These are phyloP conservation scores for Hyposoter didymator DNA, from an alignment of 2,888 invertebrate species.

Conservation along the genomic window DNA sequence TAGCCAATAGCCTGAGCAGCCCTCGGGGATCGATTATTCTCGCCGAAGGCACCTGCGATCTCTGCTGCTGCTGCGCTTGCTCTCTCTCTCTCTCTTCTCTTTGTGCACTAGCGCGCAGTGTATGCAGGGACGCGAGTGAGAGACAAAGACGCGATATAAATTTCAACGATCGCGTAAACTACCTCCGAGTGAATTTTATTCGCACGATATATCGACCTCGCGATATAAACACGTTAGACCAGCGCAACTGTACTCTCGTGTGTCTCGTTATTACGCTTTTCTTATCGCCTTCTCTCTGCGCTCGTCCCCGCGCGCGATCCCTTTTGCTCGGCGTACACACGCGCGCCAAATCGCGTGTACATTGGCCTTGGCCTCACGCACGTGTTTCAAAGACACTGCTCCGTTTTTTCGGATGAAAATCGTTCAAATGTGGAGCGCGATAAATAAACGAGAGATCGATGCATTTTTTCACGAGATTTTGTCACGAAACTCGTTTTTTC, in stretches of 20 bases:
- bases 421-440: background rate
- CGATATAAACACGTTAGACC: constrained; percentile 13
- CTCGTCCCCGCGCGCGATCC: constrained; percentile 12
- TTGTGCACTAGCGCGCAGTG: constrained; percentile 5
- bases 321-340: background rate
- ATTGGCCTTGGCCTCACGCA: constrained; percentile 51
- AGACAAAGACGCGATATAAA: constrained; percentile 46
- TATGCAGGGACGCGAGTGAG: background rate
- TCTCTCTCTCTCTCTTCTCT: background rate
- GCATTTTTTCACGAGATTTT: too few species aligned
- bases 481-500: too few species aligned
- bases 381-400: constrained; percentile 13
- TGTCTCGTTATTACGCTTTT: constrained; percentile 28
- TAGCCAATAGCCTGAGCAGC: constrained; percentile 60
- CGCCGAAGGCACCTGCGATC: constrained; percentile 69
- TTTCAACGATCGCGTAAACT: constrained; percentile 60
- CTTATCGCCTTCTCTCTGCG: constrained; percentile 3
- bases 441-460: too few species aligned
- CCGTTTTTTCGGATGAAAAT: background rate
- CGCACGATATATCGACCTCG: constrained; percentile 43
- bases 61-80: constrained; percentile 26
- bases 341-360: constrained; percentile 56
- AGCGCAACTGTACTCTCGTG: constrained; percentile 12
- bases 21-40: constrained; percentile 70
- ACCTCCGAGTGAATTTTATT: constrained; percentile 62